Evolutionary conservation across 2,113 vertebrate species (phyloP).

Genomic region (Rhipidura dahli): DNA sequence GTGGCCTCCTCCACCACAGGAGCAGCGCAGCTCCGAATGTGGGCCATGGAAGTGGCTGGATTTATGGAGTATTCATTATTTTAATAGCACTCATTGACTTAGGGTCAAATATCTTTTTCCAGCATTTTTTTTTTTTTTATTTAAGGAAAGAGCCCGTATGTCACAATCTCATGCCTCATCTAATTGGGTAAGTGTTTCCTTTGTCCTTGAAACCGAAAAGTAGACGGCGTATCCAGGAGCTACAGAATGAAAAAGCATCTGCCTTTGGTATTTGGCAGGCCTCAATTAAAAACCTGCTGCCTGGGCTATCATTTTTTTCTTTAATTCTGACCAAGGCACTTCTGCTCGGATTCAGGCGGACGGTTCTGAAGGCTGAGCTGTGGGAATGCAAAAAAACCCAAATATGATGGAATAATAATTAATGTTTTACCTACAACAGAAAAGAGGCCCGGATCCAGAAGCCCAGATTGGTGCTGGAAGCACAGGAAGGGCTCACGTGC

Average conservation of each 20-base stretch:
- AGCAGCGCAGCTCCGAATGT: fast-evolving
- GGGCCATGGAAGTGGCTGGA: not conserved
- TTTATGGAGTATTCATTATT: constrained; percentile 63
- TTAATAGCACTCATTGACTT: constrained; percentile 63
- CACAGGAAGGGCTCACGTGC: not conserved
- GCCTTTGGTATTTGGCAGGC: constrained; percentile 56
- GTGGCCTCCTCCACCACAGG: not conserved
- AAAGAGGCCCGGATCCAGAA: not conserved
- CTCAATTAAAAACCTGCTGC: constrained; percentile 53
- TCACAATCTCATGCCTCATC: constrained; percentile 63
- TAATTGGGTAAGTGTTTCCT: constrained; percentile 72
- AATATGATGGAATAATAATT: not conserved
- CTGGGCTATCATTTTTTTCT: constrained; percentile 17
- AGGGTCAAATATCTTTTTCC: constrained; percentile 64
- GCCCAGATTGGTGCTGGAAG: not conserved
- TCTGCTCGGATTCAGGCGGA: not conserved
- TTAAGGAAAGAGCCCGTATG: constrained; percentile 52
- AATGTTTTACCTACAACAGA: not conserved
- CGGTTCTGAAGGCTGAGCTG: not conserved
- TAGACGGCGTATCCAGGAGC: constrained; percentile 40
- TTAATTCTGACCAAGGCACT: not conserved
- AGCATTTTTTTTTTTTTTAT: constrained; percentile 23
- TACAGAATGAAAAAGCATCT: constrained; percentile 57
- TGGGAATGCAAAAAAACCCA: not conserved
- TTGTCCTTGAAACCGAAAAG: constrained; percentile 70